These are phyloP conservation scores for Leptopilina myrica DNA, from an alignment of 2,888 invertebrate genomes.

Conservation along the genomic window DNA sequence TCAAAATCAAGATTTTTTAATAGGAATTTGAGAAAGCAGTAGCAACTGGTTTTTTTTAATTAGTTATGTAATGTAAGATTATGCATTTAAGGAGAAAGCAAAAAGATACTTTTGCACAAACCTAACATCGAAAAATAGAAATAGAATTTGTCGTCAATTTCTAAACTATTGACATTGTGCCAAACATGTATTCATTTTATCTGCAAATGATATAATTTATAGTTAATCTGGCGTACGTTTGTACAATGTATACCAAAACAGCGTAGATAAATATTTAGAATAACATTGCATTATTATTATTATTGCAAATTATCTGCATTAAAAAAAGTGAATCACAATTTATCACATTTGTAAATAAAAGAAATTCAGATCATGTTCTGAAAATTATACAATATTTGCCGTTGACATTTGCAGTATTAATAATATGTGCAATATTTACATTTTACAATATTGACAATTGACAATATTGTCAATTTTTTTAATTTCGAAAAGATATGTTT, in stretches of 20 bases:
- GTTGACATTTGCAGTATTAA: no score
- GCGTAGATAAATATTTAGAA: neutral
- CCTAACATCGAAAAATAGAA: neutral
- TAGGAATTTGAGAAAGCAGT: slow-evolving; percentile 12
- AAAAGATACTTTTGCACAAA: slow-evolving; percentile 14
- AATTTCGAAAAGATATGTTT: no score
- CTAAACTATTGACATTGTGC: neutral
- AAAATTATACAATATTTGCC: no score
- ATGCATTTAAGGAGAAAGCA: slow-evolving; percentile 14
- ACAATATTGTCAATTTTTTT: no score
- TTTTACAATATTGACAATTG: no score
- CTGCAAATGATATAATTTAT: neutral
- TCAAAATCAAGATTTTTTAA: neutral
- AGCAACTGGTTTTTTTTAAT: neutral
- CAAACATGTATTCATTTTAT: slow-evolving; percentile 1
- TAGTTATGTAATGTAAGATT: slow-evolving; percentile 5
- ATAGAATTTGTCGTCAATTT: slow-evolving; percentile 6
- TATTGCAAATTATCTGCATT: neutral
- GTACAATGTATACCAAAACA: neutral
- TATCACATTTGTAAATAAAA: no score
- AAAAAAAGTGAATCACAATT: neutral
- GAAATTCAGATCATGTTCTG: no score
- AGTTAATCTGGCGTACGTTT: neutral
- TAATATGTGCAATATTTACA: no score
- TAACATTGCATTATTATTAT: neutral